Base-by-base conservation (phyloP, 2,797 vertebrate genomes). In the Pseudomugil tenellus region DNA sequence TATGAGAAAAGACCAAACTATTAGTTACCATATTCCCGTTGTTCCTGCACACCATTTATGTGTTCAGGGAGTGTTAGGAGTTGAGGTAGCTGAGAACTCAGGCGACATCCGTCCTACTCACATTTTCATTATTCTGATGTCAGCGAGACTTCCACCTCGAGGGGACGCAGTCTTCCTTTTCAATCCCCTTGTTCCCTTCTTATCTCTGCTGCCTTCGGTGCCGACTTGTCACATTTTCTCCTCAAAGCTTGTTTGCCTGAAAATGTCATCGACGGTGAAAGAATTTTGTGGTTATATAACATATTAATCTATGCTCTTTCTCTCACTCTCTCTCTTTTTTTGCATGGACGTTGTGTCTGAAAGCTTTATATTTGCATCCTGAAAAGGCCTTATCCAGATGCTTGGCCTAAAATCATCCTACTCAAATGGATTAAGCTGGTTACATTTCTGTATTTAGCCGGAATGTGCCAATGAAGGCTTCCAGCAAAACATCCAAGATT, bases 231-330 rank as follows among this genome's bases (percentile, higher is more conserved):
- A 86, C 58, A 83, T 85, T 74, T 87, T 46, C 69, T 64, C 34
- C 72, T 85, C 84, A 74, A 60, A 87, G 81, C 74, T 83, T 83
- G 80, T 81, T 88, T 89, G 87, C 74, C 79, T 58, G 74, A 67
- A 92, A 89, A 89, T 89, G 87, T 90, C 90, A 87, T 62, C 72
- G 67, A 74, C 58, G 5, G 74, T 74, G 72, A 81, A 83, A 80
- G 51, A 81, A 76, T 67, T 66, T 72, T 17, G 61, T 31, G 37
- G 56, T 90, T 91, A 90, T 63, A 77, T 81, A 90, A 91, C 72
- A 63, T 77, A 77, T 81, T 80, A 85, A 91, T 90, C 84, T 89
- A 81, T 75, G 64, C 75, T 67, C 49, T 51, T 25, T 46, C 49
- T 62, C 25, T 28, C 60, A 67, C 55, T 58, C 25, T 48, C 12